A percentile compares a stretch with the other conserved stretches of the same genome.
These are phyloP conservation scores for Ptyas mucosa DNA, from an alignment of 2,113 vertebrate genomes.

Conservation along the genomic window DNA sequence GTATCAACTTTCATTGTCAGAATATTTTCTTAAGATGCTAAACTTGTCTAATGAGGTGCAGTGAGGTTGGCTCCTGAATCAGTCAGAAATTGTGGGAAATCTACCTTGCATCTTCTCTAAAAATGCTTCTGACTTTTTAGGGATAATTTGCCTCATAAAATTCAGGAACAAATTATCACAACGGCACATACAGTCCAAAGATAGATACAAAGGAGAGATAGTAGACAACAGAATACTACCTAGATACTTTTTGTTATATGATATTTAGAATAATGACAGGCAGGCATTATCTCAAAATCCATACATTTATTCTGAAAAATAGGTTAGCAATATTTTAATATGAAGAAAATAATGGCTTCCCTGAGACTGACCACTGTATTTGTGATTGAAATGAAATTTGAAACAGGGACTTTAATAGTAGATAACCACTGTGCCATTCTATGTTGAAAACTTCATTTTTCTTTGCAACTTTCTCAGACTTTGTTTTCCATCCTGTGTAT, in stretches of 20 bases:
- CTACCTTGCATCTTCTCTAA: background rate
- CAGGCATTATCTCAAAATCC: background rate
- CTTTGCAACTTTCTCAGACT: background rate
- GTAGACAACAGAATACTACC: background rate
- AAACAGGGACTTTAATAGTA: background rate
- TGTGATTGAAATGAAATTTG: background rate
- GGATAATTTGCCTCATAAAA: background rate
- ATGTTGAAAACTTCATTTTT: background rate
- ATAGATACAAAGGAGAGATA: background rate
- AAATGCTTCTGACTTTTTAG: background rate
- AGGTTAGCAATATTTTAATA: background rate
- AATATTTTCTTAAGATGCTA: background rate
- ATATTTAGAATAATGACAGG: background rate
- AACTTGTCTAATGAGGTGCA: background rate
- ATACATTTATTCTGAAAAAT: background rate
- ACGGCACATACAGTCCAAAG: background rate
- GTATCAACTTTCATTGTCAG: background rate
- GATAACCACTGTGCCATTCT: background rate
- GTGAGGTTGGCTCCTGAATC: background rate
- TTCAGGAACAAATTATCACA: background rate
- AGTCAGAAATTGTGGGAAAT: background rate
- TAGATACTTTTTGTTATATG: background rate
- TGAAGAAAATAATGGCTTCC: background rate
- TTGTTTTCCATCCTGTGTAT: background rate
- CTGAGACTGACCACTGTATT: background rate